These are phyloP conservation scores for Chaenocephalus aceratus DNA, from an alignment of 2,113 vertebrate species.

Conservation along the genomic window DNA sequence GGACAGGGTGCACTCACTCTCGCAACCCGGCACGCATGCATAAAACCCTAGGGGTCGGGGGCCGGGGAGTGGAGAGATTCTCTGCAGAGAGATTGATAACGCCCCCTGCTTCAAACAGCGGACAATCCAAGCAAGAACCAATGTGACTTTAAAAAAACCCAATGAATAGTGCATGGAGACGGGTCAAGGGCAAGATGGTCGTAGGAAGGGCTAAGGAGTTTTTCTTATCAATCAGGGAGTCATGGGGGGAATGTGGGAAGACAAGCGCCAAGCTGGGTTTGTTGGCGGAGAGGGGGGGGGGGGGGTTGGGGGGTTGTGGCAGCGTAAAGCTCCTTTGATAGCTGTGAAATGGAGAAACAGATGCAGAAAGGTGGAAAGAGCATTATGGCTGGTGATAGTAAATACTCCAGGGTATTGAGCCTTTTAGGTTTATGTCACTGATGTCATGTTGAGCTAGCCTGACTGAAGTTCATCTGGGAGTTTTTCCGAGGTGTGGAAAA, in stretches of 20 bases:
- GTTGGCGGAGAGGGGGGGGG: conserved; percentile 22
- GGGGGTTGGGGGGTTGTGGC: not conserved
- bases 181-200: conserved; percentile 78
- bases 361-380: conserved; percentile 69
- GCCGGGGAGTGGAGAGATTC: conserved; percentile 63
- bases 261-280: conserved; percentile 63
- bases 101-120: conserved; percentile 71
- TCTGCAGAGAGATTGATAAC: conserved; percentile 81
- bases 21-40: conserved; percentile 78
- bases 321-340: conserved; percentile 71
- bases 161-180: conserved; percentile 82
- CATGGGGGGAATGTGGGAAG: conserved; percentile 72
- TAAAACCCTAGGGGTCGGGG: conserved; percentile 76
- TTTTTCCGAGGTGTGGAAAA: conserved; percentile 41
- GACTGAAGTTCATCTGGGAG: conserved; percentile 61
- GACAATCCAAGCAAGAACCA: conserved; percentile 77
- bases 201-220: conserved; percentile 68
- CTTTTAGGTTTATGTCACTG: conserved; percentile 62
- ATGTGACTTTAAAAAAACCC: conserved; percentile 80
- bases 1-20: conserved; percentile 82
- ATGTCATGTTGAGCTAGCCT: conserved; percentile 57
- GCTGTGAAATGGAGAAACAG: conserved; percentile 75
- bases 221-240: conserved; percentile 82
- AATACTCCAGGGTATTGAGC: conserved; percentile 62
- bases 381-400: conserved; percentile 67